phyloP scores from a whole-genome alignment of 2,888 invertebrate genomes.

The Acanthoscelides obtectus region DNA sequence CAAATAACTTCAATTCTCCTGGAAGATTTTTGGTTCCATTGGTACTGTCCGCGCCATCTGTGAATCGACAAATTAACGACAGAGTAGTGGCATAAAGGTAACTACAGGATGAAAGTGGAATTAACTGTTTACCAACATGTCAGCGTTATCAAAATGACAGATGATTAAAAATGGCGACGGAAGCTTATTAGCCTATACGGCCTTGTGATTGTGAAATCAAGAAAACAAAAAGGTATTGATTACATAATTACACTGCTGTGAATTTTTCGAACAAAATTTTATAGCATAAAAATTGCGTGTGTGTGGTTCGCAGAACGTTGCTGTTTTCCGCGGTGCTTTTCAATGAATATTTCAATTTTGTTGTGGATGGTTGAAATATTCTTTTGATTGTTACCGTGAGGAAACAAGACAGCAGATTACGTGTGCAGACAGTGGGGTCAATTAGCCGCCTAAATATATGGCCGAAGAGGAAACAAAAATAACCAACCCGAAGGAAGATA shows the following conservation, averaged over 20 bases:
- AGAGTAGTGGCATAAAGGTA: too few species aligned
- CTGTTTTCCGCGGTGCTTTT: slow-evolving; percentile 37
- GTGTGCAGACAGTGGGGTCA: background rate
- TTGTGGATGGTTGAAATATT: slow-evolving; percentile 36
- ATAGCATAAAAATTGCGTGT: background rate
- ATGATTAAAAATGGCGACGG: background rate
- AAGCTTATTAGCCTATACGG: background rate
- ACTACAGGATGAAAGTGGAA: too few species aligned
- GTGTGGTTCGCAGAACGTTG: background rate
- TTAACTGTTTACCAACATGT: too few species aligned
- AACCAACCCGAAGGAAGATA: background rate
- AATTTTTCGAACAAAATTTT: background rate
- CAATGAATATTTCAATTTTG: slow-evolving; percentile 40
- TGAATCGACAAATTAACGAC: too few species aligned
- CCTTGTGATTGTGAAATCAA: background rate
- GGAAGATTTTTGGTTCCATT: too few species aligned
- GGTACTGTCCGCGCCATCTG: too few species aligned
- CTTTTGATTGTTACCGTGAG: slow-evolving; percentile 38
- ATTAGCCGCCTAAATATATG: background rate
- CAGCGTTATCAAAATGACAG: too few species aligned
- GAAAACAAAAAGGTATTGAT: background rate
- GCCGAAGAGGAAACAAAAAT: background rate
- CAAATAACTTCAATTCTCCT: too few species aligned
- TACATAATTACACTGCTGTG: background rate
- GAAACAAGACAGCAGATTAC: slow-evolving; percentile 20